Conservation (phyloP, 92 coral and sea anemone species). For the Scolanthus callimorphus region DNA sequence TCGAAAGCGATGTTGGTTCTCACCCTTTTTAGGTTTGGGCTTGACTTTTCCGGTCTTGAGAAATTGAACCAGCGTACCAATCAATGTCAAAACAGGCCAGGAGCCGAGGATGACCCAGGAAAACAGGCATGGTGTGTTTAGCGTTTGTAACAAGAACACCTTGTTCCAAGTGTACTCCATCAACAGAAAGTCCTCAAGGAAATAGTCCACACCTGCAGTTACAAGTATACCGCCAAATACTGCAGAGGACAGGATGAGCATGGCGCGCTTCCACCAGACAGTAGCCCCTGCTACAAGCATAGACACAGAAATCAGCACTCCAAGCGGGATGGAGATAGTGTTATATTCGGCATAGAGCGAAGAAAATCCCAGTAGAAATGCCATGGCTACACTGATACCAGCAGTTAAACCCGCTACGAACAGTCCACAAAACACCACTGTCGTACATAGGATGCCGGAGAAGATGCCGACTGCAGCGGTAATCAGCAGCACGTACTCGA, state of each 20-base stretch:
- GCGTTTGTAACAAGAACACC: slow-evolving; percentile 40
- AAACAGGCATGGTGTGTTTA: slow-evolving; percentile 60
- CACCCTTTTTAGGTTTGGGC: slow-evolving; percentile 81
- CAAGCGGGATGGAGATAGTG: slow-evolving; percentile 71
- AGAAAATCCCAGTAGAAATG: slow-evolving; percentile 63
- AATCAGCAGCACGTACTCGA: slow-evolving; percentile 73
- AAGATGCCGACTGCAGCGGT: slow-evolving; percentile 85
- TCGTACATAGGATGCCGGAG: slow-evolving; percentile 90
- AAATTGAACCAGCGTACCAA: slow-evolving; percentile 89
- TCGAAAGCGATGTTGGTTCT: slow-evolving; percentile 43
- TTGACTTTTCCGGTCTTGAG: slow-evolving; percentile 83
- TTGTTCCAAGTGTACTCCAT: slow-evolving; percentile 53
- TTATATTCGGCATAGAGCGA: slow-evolving; percentile 43
- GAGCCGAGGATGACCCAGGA: slow-evolving; percentile 82
- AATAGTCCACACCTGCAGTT: slow-evolving; percentile 75
- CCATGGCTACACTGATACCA: slow-evolving; percentile 73
- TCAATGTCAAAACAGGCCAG: slow-evolving; percentile 67
- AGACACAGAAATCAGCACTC: slow-evolving; percentile 57
- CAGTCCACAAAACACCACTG: slow-evolving; percentile 85
- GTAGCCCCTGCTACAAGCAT: slow-evolving; percentile 78
- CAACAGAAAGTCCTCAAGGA: slow-evolving; percentile 80
- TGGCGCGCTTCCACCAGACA: slow-evolving; percentile 93
- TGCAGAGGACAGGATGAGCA: slow-evolving; percentile 63
- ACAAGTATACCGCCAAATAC: slow-evolving; percentile 79
- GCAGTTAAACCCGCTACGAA: slow-evolving; percentile 78